A percentile compares a stretch with the other conserved stretches of the same genome.
These are phyloP conservation scores for Rhea americana DNA, from an alignment of 2,113 vertebrate species.

Conservation along the genomic window DNA sequence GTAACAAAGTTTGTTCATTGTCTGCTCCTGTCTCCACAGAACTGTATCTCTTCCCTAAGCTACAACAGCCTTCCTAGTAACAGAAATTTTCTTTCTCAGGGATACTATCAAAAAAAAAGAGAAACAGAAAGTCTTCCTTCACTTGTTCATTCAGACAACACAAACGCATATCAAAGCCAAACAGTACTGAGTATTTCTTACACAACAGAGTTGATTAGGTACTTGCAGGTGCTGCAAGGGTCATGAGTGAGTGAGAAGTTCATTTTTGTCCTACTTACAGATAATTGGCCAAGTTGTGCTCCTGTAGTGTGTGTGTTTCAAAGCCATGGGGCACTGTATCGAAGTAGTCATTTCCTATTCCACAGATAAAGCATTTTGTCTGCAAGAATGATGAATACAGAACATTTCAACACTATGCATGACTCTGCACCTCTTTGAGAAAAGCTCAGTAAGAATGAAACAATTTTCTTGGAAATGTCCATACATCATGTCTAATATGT, in stretches of 20 bases:
- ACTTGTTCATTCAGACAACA: background rate
- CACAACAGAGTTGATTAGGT: background rate
- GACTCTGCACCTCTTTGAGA: background rate
- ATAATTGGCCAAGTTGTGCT: constrained; percentile 98
- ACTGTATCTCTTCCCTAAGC: background rate
- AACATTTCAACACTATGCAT: background rate
- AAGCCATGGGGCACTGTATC: constrained; percentile 98
- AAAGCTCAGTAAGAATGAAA: background rate
- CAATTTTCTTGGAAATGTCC: background rate
- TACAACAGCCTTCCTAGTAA: background rate
- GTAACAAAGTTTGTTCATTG: background rate
- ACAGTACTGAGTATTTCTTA: background rate
- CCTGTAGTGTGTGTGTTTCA: constrained; percentile 96
- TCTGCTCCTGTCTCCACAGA: background rate
- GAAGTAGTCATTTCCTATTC: constrained; percentile 97
- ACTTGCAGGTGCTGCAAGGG: background rate
- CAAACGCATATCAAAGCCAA: background rate
- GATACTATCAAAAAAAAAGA: background rate
- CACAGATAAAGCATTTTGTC: constrained; percentile 98
- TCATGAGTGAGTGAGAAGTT: background rate
- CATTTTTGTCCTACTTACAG: constrained; percentile 83
- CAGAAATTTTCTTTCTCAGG: background rate
- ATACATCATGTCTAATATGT: background rate
- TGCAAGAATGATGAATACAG: constrained; percentile 66
- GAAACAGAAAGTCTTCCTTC: background rate